Conservation (phyloP, 2,113 vertebrate species). For the Podarcis raffonei region DNA sequence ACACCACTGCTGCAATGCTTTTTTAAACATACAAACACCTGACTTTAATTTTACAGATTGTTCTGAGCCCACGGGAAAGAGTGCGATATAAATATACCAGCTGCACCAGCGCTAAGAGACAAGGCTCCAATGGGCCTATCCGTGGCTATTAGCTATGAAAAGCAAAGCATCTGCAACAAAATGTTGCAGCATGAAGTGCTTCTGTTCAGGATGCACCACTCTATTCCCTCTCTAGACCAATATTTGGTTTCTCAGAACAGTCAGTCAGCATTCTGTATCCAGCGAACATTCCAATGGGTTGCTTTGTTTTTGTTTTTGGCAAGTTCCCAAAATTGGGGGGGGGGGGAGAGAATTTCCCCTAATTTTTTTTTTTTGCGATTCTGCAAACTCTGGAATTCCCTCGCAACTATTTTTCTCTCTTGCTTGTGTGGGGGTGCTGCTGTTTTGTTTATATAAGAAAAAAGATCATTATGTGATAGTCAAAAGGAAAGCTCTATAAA, state of each 20-base stretch:
- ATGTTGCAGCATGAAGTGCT: too few relatives aligned
- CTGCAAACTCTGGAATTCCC: neutral
- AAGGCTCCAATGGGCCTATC: too few relatives aligned
- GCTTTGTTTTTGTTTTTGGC: neutral
- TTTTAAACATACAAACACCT: too few relatives aligned
- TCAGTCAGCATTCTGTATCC: neutral
- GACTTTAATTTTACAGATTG: too few relatives aligned
- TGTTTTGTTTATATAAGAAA: neutral
- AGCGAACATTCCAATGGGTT: neutral
- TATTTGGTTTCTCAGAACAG: neutral
- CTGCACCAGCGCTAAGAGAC: too few relatives aligned
- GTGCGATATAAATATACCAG: too few relatives aligned
- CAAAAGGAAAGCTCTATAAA: neutral
- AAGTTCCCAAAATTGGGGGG: neutral
- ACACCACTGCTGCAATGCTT: too few relatives aligned
- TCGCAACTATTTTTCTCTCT: neutral
- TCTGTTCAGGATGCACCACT: neutral
- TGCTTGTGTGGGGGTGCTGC: neutral
- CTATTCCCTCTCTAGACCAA: neutral
- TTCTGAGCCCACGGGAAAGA: too few relatives aligned
- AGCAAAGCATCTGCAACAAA: too few relatives aligned
- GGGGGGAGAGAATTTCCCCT: neutral
- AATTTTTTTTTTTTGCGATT: neutral
- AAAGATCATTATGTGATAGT: too few relatives aligned
- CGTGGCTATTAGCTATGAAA: too few relatives aligned